Conservation (phyloP, 92 coral and sea anemone species). For the Paramuricea clavata region DNA sequence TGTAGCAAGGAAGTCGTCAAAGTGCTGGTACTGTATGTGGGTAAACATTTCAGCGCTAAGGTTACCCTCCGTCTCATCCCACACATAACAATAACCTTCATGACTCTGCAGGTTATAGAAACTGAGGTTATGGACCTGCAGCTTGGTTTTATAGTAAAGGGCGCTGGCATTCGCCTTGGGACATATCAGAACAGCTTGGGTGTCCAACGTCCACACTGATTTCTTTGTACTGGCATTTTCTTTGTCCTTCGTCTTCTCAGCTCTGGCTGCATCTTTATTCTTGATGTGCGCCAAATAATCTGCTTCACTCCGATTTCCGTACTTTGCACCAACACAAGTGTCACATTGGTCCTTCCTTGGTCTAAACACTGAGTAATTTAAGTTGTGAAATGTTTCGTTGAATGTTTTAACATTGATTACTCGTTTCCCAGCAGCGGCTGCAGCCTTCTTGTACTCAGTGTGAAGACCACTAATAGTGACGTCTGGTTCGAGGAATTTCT, state of each 20-base stretch:
- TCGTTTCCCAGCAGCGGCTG: not conserved
- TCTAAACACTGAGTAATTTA: conserved; percentile 10
- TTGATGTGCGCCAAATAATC: not conserved
- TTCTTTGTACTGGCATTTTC: not conserved
- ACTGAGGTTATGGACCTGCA: not conserved
- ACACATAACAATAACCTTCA: conserved; percentile 15
- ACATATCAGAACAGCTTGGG: conserved; percentile 31
- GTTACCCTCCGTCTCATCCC: conserved; percentile 20
- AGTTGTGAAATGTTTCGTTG: not conserved
- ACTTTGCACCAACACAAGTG: conserved; percentile 18
- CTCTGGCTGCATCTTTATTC: conserved; percentile 19
- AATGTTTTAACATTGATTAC: not conserved
- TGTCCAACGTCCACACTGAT: conserved; percentile 27
- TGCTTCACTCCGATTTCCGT: conserved; percentile 7
- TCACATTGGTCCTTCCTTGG: conserved; percentile 51
- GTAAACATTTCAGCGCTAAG: conserved; percentile 24
- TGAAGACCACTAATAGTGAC: not conserved
- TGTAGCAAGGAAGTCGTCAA: not conserved
- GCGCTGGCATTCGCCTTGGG: conserved; percentile 26
- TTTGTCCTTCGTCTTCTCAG: conserved; percentile 30
- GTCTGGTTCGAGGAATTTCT: conserved; percentile 26
- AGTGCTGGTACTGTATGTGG: not conserved
- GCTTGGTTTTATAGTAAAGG: conserved; percentile 20
- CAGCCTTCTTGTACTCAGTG: conserved; percentile 15
- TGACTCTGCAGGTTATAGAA: not conserved